Base-by-base conservation (phyloP, 2,113 vertebrate genomes). In the Lagopus leucura region DNA sequence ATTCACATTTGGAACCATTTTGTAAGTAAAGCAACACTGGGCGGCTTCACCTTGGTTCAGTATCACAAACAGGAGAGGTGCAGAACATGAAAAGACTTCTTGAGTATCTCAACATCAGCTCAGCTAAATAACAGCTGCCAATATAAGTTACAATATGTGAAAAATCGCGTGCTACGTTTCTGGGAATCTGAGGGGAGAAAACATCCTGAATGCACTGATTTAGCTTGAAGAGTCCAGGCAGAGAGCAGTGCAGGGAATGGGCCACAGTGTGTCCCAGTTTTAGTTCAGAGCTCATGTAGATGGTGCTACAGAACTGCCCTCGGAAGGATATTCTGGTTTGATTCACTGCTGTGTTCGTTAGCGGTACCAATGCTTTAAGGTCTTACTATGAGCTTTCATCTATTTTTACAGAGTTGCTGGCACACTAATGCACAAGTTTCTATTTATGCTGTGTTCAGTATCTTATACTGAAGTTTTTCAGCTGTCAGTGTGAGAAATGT, bases 1-100 rank as follows among this genome's bases (percentile, higher is more conserved):
- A 64, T 38, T 57, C 48, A 67, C 48, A 55, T 38, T 24, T 10
- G 52, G 71, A 72, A 71, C 48, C 2, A 3, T 34, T 78, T 45
- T 84, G 78, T 20, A 50, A 61, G 25, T 38, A 57, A 66, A 85
- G 47, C 34, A 8, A 14, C 47, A 54, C 27, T 11, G 12, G 5
- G 30, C 0, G 0, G 36, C 34, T 43, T 45, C n/a, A 36, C 2
- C 0, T 58, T 55, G 45, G 50, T 57, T 47, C 1, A 1, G 4
- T 71, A 66, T 4, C 87, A 13, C 21, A 9, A 38, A 27, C 2
- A 78, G 58, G 66, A 78, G 63, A 47, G 24, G 28, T 24, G 21
- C 5, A 24, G 36, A 80, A 66, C 8, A 9, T 63, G 50, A 21
- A n/a, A 43, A 38, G 21, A 50, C 34, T 61, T 30, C 7, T 4